phyloP scores from a whole-genome alignment of 2,888 invertebrate species.

The Anarsia innoxiella region DNA sequence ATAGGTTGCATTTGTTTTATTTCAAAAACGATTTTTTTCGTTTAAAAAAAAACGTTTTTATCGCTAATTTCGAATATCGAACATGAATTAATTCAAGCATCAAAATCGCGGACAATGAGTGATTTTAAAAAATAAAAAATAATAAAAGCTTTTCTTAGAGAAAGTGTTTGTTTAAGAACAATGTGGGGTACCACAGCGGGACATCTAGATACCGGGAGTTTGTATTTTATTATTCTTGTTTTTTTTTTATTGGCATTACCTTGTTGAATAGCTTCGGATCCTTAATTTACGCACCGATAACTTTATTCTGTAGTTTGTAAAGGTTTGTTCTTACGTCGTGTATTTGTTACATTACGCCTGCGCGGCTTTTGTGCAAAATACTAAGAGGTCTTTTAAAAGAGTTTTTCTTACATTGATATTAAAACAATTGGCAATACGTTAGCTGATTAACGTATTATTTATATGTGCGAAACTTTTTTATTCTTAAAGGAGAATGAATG shows the following conservation, averaged over 20 bases:
- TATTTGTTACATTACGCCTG: slow-evolving; percentile 60
- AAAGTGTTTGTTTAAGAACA: slow-evolving; percentile 74
- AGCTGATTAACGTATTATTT: no score
- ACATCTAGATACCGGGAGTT: slow-evolving; percentile 62
- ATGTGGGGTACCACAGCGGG: slow-evolving; percentile 66
- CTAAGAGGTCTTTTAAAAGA: slow-evolving; percentile 22
- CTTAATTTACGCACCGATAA: slow-evolving; percentile 73
- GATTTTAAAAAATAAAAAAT: slow-evolving; percentile 57
- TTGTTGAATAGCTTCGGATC: slow-evolving; percentile 56
- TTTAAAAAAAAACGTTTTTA: slow-evolving; percentile 26
- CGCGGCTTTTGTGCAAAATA: slow-evolving; percentile 36
- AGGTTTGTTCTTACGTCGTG: slow-evolving; percentile 58
- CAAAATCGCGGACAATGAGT: slow-evolving; percentile 41
- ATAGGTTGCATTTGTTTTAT: slow-evolving; percentile 15
- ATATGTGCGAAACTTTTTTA: no score
- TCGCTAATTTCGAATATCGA: slow-evolving; percentile 38
- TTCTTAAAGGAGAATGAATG: no score
- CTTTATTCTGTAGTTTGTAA: slow-evolving; percentile 61
- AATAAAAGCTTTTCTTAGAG: slow-evolving; percentile 52
- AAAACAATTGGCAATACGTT: no score
- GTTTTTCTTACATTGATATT: slow-evolving; percentile 19
- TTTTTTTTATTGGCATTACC: slow-evolving; percentile 56
- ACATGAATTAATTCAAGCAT: slow-evolving; percentile 61
- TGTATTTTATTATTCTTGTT: slow-evolving; percentile 46
- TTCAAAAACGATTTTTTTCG: no score